phyloP scores from a whole-genome alignment of 2,797 vertebrate species.

The Ctenosaura bakeri region DNA sequence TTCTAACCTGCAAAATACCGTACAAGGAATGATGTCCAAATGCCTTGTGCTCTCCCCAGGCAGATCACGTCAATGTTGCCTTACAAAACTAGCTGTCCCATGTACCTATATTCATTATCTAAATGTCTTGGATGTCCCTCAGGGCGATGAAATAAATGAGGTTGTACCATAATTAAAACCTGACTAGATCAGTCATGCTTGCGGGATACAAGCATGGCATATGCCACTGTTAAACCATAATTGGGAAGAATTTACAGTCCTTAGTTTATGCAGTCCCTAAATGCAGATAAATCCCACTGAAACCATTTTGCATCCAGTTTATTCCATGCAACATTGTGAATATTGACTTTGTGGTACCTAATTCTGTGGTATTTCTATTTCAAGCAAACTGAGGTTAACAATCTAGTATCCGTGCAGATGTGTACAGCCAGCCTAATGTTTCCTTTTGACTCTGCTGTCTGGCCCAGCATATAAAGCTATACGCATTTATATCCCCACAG shows the following conservation, averaged over 20 bases:
- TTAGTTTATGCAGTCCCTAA: conserved; percentile 55
- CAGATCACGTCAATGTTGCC: neutral
- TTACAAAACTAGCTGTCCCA: neutral
- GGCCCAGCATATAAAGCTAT: neutral
- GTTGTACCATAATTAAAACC: conserved; percentile 76
- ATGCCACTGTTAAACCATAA: conserved; percentile 58
- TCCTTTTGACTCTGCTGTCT: conserved; percentile 23
- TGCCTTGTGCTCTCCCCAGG: neutral
- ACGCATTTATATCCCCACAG: neutral
- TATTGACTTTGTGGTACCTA: conserved; percentile 47
- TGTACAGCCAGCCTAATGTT: conserved; percentile 33
- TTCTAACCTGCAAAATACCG: neutral
- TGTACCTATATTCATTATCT: conserved; percentile 51
- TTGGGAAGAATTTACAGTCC: conserved; percentile 44
- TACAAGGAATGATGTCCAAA: neutral
- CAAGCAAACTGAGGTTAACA: conserved; percentile 34
- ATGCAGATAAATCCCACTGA: conserved; percentile 54
- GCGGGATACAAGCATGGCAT: conserved; percentile 56
- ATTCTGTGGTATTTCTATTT: conserved; percentile 36
- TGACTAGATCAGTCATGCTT: conserved; percentile 71
- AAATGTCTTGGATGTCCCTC: conserved; percentile 41
- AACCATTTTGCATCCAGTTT: conserved; percentile 57
- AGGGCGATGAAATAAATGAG: conserved; percentile 31
- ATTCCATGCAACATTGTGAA: neutral
- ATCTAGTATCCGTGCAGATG: neutral